Conservation (phyloP, 2,888 invertebrate species). For the Petrophora chlorosata region DNA sequence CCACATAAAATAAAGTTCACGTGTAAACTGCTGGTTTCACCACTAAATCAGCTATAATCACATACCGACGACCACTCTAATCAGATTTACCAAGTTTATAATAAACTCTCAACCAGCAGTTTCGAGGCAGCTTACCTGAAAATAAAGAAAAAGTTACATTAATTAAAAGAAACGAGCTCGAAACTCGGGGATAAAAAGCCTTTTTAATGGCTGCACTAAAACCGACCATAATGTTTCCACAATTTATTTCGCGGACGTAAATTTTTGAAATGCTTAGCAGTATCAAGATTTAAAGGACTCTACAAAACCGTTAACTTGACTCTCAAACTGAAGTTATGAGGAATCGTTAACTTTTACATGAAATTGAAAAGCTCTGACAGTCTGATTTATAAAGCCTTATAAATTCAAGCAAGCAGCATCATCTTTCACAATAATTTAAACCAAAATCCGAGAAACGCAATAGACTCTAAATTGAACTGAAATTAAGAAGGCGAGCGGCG, state of each 20-base stretch:
- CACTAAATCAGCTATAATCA: conserved; percentile 6
- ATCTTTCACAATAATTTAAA: conserved; percentile 10
- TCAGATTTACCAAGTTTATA: conserved; percentile 34
- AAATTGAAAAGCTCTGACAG: not conserved
- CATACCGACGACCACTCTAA: conserved; percentile 12
- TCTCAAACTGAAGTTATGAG: not conserved
- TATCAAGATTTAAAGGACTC: conserved; percentile 12
- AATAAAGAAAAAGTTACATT: conserved; percentile 38
- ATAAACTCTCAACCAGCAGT: conserved; percentile 20
- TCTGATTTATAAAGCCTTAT: no score
- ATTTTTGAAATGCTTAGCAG: conserved; percentile 18
- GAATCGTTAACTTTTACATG: not conserved
- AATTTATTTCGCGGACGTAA: conserved; percentile 27
- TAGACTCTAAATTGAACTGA: conserved; percentile 18
- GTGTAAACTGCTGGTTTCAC: not conserved
- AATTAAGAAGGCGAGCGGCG: conserved; percentile 19
- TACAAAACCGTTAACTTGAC: conserved; percentile 18
- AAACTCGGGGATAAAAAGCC: conserved; percentile 36
- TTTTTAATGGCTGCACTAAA: conserved; percentile 36
- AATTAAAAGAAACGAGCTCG: conserved; percentile 41
- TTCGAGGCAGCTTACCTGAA: conserved; percentile 40
- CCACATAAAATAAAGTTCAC: conserved; percentile 2
- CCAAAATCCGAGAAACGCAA: conserved; percentile 18
- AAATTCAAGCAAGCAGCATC: not conserved
- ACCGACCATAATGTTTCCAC: conserved; percentile 23